Evolutionary conservation across 2,888 invertebrate genomes (phyloP).

Genomic region (Cinara cedri): DNA sequence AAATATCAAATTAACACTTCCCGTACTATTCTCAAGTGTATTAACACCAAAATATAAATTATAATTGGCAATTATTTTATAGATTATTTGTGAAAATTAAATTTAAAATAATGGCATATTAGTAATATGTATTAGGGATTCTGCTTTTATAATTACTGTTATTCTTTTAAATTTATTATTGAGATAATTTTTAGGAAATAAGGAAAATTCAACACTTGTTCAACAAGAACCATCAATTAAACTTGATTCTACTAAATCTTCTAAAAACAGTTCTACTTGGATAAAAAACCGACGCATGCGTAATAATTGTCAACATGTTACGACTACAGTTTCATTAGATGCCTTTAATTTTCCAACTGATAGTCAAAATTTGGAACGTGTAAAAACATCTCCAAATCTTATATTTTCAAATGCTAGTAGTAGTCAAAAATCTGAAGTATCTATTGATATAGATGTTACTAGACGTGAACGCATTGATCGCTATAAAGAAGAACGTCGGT

Average conservation of each 20-base stretch:
- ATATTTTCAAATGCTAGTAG: constrained; percentile 39
- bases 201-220: constrained; percentile 38
- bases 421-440: constrained; percentile 32
- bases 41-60: too few species aligned
- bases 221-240: constrained; percentile 21
- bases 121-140: too few species aligned
- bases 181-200: constrained; percentile 42
- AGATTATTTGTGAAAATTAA: too few species aligned
- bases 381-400: constrained; percentile 60
- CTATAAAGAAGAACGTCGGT: constrained; percentile 88
- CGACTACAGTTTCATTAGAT: constrained; percentile 68
- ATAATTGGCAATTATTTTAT: too few species aligned
- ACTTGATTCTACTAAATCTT: constrained; percentile 34
- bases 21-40: too few species aligned
- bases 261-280: constrained; percentile 35
- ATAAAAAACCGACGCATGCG: constrained; percentile 43
- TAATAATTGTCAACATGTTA: constrained; percentile 65
- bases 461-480: constrained; percentile 61
- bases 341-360: constrained; percentile 70
- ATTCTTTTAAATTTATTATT: background rate
- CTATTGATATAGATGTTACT: constrained; percentile 57
- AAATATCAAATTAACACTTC: too few species aligned
- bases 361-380: constrained; percentile 59
- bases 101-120: too few species aligned
- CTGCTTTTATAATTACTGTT: too few species aligned